Conservation (phyloP, 2,888 invertebrate genomes). For the Lordiphosa andalusiaca region DNA sequence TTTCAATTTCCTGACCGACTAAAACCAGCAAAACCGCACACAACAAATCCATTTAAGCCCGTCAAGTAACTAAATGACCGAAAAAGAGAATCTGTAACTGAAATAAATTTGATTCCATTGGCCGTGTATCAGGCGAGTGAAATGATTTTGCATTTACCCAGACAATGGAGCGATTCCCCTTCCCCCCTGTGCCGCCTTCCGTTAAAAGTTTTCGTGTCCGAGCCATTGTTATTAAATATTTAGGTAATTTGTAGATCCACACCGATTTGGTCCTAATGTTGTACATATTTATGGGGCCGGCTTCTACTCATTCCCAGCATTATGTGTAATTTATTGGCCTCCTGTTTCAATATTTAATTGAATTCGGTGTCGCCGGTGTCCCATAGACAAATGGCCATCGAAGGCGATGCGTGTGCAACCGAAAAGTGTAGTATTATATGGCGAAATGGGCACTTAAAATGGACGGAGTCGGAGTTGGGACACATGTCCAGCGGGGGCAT, state of each 20-base stretch:
- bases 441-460: slow-evolving; percentile 33
- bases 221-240: slow-evolving; percentile 64
- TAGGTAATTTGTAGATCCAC: slow-evolving; percentile 71
- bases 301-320: slow-evolving; percentile 14
- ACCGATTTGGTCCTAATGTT: slow-evolving; percentile 46
- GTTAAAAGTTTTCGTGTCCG: slow-evolving; percentile 38
- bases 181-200: slow-evolving; percentile 1
- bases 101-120: slow-evolving; percentile 73
- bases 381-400: slow-evolving; percentile 57
- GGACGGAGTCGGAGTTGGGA: not conserved
- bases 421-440: slow-evolving; percentile 38
- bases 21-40: slow-evolving; percentile 40
- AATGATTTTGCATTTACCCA: slow-evolving; percentile 42
- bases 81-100: slow-evolving; percentile 45
- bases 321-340: slow-evolving; percentile 58
- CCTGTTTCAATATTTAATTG: slow-evolving; percentile 67
- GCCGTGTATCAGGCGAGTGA: slow-evolving; percentile 46
- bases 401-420: slow-evolving; percentile 32
- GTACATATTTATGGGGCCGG: slow-evolving; percentile 53
- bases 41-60: slow-evolving; percentile 45
- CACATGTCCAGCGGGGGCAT: slow-evolving; percentile 9
- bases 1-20: slow-evolving; percentile 67
- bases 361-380: slow-evolving; percentile 50
- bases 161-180: slow-evolving; percentile 45
- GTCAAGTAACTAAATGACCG: slow-evolving; percentile 46